Base-by-base conservation (phyloP, 1,140 invertebrate genomes). In the Pseudomyrmex flavicornis region DNA sequence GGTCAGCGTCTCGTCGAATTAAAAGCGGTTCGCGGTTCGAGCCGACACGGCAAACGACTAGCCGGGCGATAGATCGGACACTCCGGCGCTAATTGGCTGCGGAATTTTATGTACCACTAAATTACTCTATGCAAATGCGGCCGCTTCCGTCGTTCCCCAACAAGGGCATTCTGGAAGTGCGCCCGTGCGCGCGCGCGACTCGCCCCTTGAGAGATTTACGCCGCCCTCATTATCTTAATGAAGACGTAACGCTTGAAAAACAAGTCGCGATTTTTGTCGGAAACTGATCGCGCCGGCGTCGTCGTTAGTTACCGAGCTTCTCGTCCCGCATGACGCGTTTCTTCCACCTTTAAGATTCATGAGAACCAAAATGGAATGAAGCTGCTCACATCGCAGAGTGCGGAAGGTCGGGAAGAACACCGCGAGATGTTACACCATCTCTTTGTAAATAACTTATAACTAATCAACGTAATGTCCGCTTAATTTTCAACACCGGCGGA, bases 161-260 rank as follows among this genome's bases (percentile, higher is more conserved):
- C 48, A 56, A 52, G 15, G 59, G 69, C 75, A 84, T 85, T 88
- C 86, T 62, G 66, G 68, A 85, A 82, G 79, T 75, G 84, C 61
- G 83, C 48, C 20, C 46, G 48, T 62, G 22, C 35, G 26, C 9
- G 26, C 75, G 52, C 35, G 52, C 79, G 73, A 68, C 69, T 62
- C 68, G 68, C 82, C 85, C 84, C 62, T 84, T 61, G 90, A 92
- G 93, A 94, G 35, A 35, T 94, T 94, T 94, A 94, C 92, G 82
- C 88, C 90, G 83, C 83, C 88, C 92, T 94, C 93, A 93, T 94
- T 93, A 93, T 86, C 89, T 91, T 94, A 94, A 94, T 94, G 93
- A 94, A 94, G 94, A 94, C 92, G 88, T 92, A 91, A 91, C 89
- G 85, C 83, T 86, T 82, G 87, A 89, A 87, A 88, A 90, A 91